Evolutionary conservation across 2,888 invertebrate species (phyloP).

Genomic region (Plebejus argus): DNA sequence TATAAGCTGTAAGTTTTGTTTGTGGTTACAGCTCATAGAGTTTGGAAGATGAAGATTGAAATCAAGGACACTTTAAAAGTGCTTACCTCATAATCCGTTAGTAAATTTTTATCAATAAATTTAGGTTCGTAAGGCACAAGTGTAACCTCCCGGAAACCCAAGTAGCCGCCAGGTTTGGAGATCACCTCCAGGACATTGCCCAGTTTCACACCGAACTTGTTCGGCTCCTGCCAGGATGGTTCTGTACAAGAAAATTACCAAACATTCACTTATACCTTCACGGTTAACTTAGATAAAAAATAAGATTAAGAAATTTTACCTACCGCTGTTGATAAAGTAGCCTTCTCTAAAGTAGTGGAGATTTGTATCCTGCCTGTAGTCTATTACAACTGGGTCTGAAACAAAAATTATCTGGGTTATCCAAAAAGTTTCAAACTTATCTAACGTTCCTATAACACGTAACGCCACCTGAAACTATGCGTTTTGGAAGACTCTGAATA

Average conservation of each 20-base stretch:
- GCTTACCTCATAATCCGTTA: slow-evolving; percentile 90
- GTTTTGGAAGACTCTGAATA: not conserved
- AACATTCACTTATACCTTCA: too few relatives aligned
- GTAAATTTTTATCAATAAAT: slow-evolving; percentile 87
- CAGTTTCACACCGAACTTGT: slow-evolving; percentile 91
- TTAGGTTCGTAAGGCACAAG: slow-evolving; percentile 94
- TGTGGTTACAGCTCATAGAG: too few relatives aligned
- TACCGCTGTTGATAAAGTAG: slow-evolving; percentile 89
- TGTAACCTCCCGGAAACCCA: slow-evolving; percentile 90
- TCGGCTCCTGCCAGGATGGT: slow-evolving; percentile 93
- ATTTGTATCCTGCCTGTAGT: slow-evolving; percentile 82
- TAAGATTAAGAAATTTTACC: slow-evolving; percentile 41
- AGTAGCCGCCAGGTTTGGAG: slow-evolving; percentile 71
- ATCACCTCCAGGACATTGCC: slow-evolving; percentile 92
- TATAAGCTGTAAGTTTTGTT: too few relatives aligned
- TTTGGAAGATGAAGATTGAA: too few relatives aligned
- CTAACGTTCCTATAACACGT: too few relatives aligned
- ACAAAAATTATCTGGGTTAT: slow-evolving; percentile 34
- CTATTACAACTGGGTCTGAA: slow-evolving; percentile 88
- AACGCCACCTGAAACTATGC: too few relatives aligned
- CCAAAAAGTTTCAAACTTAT: too few relatives aligned
- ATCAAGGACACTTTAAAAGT: too few relatives aligned
- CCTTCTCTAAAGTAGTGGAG: slow-evolving; percentile 84
- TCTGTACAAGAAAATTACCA: slow-evolving; percentile 72
- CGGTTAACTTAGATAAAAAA: not conserved